A percentile compares a stretch with the other conserved stretches of the same genome.
Evolutionary conservation across 1,140 invertebrate species (phyloP).

Genomic region (Drosophila novamexicana): DNA sequence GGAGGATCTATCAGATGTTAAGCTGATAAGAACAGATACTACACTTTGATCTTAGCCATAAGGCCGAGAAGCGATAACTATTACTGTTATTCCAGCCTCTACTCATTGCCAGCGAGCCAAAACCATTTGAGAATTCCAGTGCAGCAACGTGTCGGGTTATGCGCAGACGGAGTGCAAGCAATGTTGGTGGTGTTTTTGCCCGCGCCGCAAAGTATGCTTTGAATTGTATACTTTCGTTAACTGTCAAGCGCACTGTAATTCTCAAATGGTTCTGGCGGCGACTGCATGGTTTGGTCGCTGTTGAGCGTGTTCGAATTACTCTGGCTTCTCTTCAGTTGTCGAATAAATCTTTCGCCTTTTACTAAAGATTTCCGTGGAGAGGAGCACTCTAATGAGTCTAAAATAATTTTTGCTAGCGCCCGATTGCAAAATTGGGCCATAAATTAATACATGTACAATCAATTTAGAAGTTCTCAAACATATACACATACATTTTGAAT

Average conservation of each 20-base stretch:
- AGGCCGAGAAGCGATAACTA: conserved; percentile 85
- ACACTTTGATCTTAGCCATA: conserved; percentile 85
- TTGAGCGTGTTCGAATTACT: conserved; percentile 28
- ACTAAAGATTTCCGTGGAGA: conserved; percentile 85
- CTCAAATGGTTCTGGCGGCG: conserved; percentile 42
- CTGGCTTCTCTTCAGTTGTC: conserved; percentile 68
- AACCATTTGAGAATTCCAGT: conserved; percentile 20
- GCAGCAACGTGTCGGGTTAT: background rate
- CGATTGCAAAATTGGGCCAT: conserved; percentile 72
- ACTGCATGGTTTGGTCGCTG: background rate
- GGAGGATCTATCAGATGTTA: conserved; percentile 87
- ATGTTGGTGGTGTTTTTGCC: conserved; percentile 16
- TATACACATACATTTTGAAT: background rate
- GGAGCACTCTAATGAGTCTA: conserved; percentile 72
- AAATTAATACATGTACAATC: conserved; percentile 39
- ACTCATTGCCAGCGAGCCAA: background rate
- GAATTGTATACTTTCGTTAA: background rate
- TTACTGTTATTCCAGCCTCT: background rate
- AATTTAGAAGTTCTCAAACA: background rate
- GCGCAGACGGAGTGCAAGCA: conserved; percentile 4
- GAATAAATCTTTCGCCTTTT: conserved; percentile 86
- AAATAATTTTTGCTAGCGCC: conserved; percentile 82
- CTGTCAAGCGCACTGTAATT: conserved; percentile 31
- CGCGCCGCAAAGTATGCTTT: conserved; percentile 40
- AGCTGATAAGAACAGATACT: conserved; percentile 88